A percentile compares a stretch with the other conserved stretches of the same genome.
Conservation (phyloP, 2,888 invertebrate species). For the Ennomos erosarius region DNA sequence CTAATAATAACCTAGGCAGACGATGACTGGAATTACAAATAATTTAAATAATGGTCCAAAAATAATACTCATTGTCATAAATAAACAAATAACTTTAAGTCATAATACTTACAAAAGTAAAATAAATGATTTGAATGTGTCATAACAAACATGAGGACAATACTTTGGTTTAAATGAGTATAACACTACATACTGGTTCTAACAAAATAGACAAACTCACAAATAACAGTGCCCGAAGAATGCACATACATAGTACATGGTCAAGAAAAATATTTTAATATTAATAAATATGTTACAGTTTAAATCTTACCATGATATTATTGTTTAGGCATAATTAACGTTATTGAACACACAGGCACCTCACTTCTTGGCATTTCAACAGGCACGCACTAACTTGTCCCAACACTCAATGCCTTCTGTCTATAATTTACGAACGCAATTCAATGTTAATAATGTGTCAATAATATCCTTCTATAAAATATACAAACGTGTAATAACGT, state of each 20-base stretch:
- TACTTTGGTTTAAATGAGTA: conserved; percentile 78
- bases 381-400: conserved; percentile 67
- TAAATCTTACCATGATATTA: conserved; percentile 48
- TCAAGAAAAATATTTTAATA: conserved; percentile 28
- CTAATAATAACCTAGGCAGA: conserved; percentile 31
- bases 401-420: conserved; percentile 48
- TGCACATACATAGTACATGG: conserved; percentile 21
- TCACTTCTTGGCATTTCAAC: conserved; percentile 75
- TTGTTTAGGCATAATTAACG: conserved; percentile 57
- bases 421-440: conserved; percentile 24
- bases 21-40: conserved; percentile 50
- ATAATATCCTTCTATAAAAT: conserved; percentile 42
- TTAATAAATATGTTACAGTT: conserved; percentile 22
- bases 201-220: conserved; percentile 16
- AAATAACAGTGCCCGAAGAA: conserved; percentile 31
- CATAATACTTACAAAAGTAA: conserved; percentile 55
- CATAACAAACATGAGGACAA: conserved; percentile 63
- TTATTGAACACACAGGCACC: conserved; percentile 82
- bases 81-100: conserved; percentile 61
- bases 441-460: conserved; percentile 32
- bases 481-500: conserved; percentile 44
- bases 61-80: conserved; percentile 67
- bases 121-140: conserved; percentile 56
- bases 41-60: conserved; percentile 62
- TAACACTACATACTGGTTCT: conserved; percentile 38